phyloP scores from a whole-genome alignment of 2,888 invertebrate species.

The Andrena bicolor region DNA sequence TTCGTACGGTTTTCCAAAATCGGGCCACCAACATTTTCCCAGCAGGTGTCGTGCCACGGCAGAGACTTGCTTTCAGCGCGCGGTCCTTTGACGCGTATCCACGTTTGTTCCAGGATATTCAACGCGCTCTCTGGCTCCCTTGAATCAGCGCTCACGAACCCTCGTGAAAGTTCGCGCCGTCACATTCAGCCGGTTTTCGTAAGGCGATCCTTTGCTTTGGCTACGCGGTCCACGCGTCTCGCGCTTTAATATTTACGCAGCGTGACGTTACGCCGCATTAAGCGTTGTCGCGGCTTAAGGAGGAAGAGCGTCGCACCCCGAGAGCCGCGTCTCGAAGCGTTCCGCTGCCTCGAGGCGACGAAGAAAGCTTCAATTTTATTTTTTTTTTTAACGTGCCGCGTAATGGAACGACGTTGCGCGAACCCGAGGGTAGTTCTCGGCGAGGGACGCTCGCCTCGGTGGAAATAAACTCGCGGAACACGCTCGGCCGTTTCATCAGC shows the following conservation, averaged over 20 bases:
- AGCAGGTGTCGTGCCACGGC: not conserved
- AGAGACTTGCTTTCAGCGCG: not conserved
- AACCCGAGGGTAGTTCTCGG: not conserved
- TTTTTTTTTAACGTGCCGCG: not conserved
- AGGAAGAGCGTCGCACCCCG: conserved; percentile 47
- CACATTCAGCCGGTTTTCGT: conserved; percentile 38
- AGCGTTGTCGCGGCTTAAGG: conserved; percentile 45
- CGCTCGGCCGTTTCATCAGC: conserved; percentile 20
- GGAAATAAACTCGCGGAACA: conserved; percentile 2
- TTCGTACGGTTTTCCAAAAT: not conserved
- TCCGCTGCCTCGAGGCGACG: not conserved
- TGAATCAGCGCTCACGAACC: conserved; percentile 3
- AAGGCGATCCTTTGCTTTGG: conserved; percentile 67
- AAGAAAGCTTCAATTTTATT: too few species aligned
- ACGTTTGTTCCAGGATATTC: conserved; percentile 21
- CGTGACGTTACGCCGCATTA: conserved; percentile 71
- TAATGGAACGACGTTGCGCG: not conserved
- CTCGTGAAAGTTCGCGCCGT: conserved; percentile 53
- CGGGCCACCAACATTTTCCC: not conserved
- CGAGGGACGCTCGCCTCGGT: not conserved
- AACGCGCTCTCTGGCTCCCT: conserved; percentile 8
- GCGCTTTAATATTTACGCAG: conserved; percentile 71
- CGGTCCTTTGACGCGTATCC: conserved; percentile 39
- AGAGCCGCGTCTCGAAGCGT: conserved; percentile 15
- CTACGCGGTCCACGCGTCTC: conserved; percentile 41